Base-by-base conservation (phyloP, 2,888 invertebrate genomes). In the Diarsia brunnea region DNA sequence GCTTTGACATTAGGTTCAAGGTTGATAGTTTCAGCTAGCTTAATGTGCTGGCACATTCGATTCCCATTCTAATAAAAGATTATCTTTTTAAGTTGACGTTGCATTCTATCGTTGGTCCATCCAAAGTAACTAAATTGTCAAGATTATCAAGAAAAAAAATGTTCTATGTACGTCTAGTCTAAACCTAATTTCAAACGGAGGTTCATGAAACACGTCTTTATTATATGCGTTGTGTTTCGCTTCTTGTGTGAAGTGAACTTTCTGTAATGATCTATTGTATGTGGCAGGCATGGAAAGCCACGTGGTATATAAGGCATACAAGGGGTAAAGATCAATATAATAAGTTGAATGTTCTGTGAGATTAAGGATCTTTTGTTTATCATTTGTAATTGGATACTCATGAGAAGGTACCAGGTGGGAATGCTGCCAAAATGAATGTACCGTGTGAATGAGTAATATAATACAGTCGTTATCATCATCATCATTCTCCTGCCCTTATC, bases 241-340 rank as follows among this genome's bases (percentile, higher is more conserved):
- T 10, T 45, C 0, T 47, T n/a, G 12, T 27, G 27, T 12, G n/a
- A 2, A 73, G 10, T 12, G 1, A 0, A 53, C 12, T 53, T 77
- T 80, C 81, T 81, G 55, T 2, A n/a, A 3, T 1, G 3, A 8
- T 31, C 0, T 7, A 12, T 19, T 43, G 45, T 16, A 14, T 43
- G 19, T 14, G 21, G 38, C 58, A 53, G 43, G 14, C 63, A 31
- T 60, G 21, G 31, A 70, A 70, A 70, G 47, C 58, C 63, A 78
- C 53, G 82, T 63, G 81, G 49, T 16, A 68, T n/a, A n/a, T n/a
- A n/a, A n/a, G n/a, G n/a, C n/a, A n/a, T n/a, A n/a, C 45, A 51
- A 68, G 58, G 73, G 69, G 27, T 68, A 68, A 74, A 84, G 85
- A 81, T 84, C 81, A 84, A 65, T 65, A 71, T 65, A 55, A 74